Percentiles rank a stretch among this genome's conserved stretches.
These are phyloP conservation scores for Phasia obesa DNA, from an alignment of 2,888 invertebrate genomes.

Conservation along the genomic window DNA sequence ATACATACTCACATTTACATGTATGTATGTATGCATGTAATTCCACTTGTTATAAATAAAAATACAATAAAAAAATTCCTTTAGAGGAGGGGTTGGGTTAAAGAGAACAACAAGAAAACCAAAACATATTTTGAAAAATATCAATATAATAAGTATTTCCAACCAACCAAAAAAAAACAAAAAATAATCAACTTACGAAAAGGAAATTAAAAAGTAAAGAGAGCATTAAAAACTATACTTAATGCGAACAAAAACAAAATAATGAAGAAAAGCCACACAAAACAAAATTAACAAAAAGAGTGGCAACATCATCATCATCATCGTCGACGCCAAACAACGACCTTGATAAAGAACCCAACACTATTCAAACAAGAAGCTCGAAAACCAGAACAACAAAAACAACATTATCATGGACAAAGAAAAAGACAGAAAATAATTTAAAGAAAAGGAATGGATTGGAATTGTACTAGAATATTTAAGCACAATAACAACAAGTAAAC, in stretches of 20 bases:
- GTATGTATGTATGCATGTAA: too few species aligned
- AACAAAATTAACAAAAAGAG: conserved; percentile 26
- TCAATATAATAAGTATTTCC: too few species aligned
- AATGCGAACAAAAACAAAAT: conserved; percentile 10
- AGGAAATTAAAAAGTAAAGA: background rate
- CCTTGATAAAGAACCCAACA: conserved; percentile 78
- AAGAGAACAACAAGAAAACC: too few species aligned
- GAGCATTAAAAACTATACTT: background rate
- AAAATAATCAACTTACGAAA: background rate
- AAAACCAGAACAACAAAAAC: conserved; percentile 38
- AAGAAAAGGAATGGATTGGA: conserved; percentile 40
- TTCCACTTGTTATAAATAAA: too few species aligned
- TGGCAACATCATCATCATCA: conserved; percentile 47
- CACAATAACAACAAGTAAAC: conserved; percentile 37
- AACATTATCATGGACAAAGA: conserved; percentile 56
- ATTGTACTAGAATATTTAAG: conserved; percentile 27
- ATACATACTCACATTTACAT: too few species aligned
- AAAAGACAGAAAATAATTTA: conserved; percentile 31
- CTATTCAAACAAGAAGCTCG: conserved; percentile 43
- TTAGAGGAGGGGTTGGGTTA: too few species aligned
- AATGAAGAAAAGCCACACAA: conserved; percentile 24
- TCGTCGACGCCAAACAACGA: conserved; percentile 78
- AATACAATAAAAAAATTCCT: too few species aligned
- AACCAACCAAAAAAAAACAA: too few species aligned
- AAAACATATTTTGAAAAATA: too few species aligned